Evolutionary conservation across 1,140 invertebrate genomes (phyloP), one percentile per base, ranked within the genome.

Genomic region (Trialeurodes vaporariorum): DNA sequence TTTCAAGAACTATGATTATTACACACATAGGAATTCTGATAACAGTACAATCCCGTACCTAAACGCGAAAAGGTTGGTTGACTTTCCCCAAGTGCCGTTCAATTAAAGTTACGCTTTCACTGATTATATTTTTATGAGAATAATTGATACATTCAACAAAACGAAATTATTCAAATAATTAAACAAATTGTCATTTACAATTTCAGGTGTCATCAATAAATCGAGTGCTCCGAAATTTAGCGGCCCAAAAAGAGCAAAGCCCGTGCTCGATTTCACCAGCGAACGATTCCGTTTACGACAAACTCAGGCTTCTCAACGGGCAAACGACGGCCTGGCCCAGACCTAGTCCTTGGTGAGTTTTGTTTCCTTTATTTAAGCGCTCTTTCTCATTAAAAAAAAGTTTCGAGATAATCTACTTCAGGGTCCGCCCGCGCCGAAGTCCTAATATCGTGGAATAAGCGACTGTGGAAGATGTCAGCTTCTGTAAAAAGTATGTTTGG

Each of bases 121-220:
- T n/a, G n/a, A n/a, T n/a, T n/a, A n/a, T n/a, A n/a, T n/a, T n/a
- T n/a, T n/a, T n/a, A n/a, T n/a, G n/a, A n/a, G n/a, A n/a, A n/a
- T n/a, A n/a, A n/a, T n/a, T n/a, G n/a, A n/a, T n/a, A n/a, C n/a
- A n/a, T n/a, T n/a, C n/a, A n/a, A n/a, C n/a, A n/a, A n/a, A n/a
- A n/a, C n/a, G n/a, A n/a, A n/a, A n/a, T n/a, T n/a, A n/a, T n/a
- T n/a, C n/a, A n/a, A n/a, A n/a, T n/a, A n/a, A n/a, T n/a, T n/a
- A n/a, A n/a, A n/a, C n/a, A n/a, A 49, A 49, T 49, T 9, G 17
- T 49, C 5, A 49, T 49, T 23, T 65, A 12, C n/a, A 40, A 11
- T 68, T 68, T 22, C 80, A 97, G 94, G 94, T 98, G 59, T 98
- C 95, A 9, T 98, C 94, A n/a, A 98, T 98, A 73, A 98, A 98